These are phyloP conservation scores for Nyctereutes procyonoides DNA, from an alignment of 2,113 vertebrate genomes.

Conservation along the genomic window DNA sequence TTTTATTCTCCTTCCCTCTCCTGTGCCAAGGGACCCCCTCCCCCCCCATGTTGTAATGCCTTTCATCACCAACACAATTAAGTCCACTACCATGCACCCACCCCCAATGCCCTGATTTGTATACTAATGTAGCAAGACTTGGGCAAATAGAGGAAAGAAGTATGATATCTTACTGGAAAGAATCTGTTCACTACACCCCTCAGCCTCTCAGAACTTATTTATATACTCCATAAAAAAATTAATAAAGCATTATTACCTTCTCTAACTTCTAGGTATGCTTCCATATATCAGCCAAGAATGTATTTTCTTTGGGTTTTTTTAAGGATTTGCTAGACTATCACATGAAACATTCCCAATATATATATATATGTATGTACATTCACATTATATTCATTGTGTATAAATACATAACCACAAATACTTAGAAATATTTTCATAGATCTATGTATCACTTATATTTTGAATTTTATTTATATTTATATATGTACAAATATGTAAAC, in stretches of 20 bases:
- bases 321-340: not conserved
- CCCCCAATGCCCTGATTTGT: not conserved
- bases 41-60: not conserved
- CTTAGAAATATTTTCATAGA: conserved; percentile 23
- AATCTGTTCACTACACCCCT: not conserved
- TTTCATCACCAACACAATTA: conserved; percentile 58
- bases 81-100: not conserved
- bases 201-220: not conserved
- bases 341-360: not conserved
- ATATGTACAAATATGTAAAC: not conserved
- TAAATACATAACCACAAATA: conserved; percentile 28
- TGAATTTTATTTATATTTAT: not conserved
- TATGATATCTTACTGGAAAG: not conserved
- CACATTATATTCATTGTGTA: not conserved
- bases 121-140: not conserved
- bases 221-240: not conserved
- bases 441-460: not conserved
- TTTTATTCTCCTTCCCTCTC: not conserved
- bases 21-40: conserved; percentile 1
- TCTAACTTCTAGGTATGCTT: not conserved
- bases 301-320: not conserved
- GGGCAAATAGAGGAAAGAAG: not conserved
- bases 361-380: not conserved
- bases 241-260: not conserved
- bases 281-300: not conserved